Evolutionary conservation across 2,888 invertebrate species (phyloP).

Genomic region (Synergus gifuensis): DNA sequence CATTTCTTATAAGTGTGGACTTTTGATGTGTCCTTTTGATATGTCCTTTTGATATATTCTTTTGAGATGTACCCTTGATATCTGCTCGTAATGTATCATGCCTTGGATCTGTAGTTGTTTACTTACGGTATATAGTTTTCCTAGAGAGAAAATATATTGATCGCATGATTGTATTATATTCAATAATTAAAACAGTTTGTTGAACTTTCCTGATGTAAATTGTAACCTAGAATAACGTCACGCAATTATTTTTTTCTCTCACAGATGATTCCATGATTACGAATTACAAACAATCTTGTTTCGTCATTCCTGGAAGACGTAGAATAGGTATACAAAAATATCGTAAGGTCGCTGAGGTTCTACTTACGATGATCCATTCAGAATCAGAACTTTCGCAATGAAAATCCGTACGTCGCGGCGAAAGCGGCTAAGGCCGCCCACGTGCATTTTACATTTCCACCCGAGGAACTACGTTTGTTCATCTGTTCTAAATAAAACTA

Average conservation of each 20-base stretch:
- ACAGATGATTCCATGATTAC: neutral
- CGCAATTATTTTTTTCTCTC: neutral
- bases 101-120: neutral
- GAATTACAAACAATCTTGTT: neutral
- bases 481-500: neutral
- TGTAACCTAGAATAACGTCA: neutral
- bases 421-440: conserved; percentile 56
- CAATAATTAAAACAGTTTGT: neutral
- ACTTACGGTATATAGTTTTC: neutral
- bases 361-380: conserved; percentile 59
- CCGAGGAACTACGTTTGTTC: neutral
- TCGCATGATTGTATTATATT: neutral
- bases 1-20: neutral
- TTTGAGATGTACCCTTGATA: neutral
- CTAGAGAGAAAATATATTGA: conserved; percentile 1
- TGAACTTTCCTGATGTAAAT: conserved; percentile 2
- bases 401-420: conserved; percentile 56
- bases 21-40: conserved; percentile 4
- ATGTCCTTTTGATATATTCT: conserved; percentile 17
- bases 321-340: neutral
- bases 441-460: conserved; percentile 30
- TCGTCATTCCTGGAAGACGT: neutral
- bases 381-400: conserved; percentile 59
- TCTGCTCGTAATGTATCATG: neutral
- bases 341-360: conserved; percentile 2